Conservation (phyloP, 2,113 vertebrate species). For the Pelecanoides urinatrix region DNA sequence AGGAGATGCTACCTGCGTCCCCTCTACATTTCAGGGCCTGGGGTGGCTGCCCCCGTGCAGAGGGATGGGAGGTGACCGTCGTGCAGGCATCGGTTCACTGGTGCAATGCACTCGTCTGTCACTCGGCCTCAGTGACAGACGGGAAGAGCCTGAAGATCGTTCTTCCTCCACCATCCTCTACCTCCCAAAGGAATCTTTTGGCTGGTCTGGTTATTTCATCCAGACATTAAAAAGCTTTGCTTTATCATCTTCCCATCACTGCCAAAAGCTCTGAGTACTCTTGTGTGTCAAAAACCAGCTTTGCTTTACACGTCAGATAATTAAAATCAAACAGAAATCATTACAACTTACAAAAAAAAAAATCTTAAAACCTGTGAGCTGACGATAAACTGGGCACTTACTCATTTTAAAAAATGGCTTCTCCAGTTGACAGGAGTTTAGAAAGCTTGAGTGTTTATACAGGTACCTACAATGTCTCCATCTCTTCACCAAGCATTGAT, state of each 20-base stretch:
- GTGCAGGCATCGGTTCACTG: fast-evolving
- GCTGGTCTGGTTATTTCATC: neutral
- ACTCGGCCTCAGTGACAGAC: neutral
- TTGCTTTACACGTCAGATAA: neutral
- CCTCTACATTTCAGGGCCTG: neutral
- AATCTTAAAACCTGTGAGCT: neutral
- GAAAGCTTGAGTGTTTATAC: neutral
- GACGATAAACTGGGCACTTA: neutral
- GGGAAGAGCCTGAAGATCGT: neutral
- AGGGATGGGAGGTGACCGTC: neutral
- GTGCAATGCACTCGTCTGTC: neutral
- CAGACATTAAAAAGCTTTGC: neutral
- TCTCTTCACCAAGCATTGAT: neutral
- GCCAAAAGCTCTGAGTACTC: neutral
- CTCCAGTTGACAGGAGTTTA: neutral
- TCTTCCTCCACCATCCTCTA: neutral
- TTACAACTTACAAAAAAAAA: neutral
- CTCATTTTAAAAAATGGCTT: neutral
- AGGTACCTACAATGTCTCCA: neutral
- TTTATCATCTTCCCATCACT: neutral
- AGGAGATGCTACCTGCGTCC: fast-evolving
- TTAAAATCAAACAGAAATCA: neutral
- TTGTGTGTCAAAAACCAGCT: neutral
- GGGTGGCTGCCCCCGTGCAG: neutral
- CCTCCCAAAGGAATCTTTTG: neutral